Percentiles rank a stretch among this genome's conserved stretches.
Evolutionary conservation across 2,113 vertebrate genomes (phyloP).

Genomic region (Oreochromis niloticus): DNA sequence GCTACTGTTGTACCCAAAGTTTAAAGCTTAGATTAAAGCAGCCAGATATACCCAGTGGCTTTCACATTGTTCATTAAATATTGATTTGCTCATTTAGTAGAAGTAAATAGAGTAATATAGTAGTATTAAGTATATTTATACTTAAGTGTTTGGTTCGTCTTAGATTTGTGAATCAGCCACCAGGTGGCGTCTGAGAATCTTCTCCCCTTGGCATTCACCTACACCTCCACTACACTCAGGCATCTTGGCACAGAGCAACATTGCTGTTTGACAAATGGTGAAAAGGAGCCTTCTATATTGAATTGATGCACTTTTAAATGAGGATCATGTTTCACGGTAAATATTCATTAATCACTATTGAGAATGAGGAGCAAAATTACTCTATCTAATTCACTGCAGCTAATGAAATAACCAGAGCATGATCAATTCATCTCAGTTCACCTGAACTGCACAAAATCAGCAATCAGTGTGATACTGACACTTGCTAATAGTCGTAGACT

Average conservation of each 20-base stretch:
- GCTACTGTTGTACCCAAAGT: not conserved
- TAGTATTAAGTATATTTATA: not conserved
- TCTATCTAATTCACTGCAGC: conserved; percentile 15
- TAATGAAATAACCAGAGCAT: conserved; percentile 31
- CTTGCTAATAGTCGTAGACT: not conserved
- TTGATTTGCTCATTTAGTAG: not conserved
- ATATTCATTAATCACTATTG: conserved; percentile 13
- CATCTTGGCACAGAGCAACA: not conserved
- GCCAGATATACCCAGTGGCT: not conserved
- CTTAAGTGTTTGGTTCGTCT: not conserved
- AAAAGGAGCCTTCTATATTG: not conserved
- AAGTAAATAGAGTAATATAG: not conserved
- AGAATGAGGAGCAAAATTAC: not conserved
- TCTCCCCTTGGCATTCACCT: not conserved
- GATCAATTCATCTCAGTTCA: conserved; percentile 4
- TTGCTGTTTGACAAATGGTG: not conserved
- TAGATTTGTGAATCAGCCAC: conserved; percentile 12
- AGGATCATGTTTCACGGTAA: not conserved
- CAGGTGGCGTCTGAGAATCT: conserved; percentile 33
- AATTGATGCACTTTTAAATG: conserved; percentile 13
- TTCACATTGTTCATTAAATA: not conserved
- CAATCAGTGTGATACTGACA: not conserved
- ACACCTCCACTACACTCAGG: not conserved
- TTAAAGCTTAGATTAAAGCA: not conserved
- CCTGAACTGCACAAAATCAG: not conserved